Conservation (phyloP, 2,113 vertebrate species). For the Oreotrochilus melanogaster region DNA sequence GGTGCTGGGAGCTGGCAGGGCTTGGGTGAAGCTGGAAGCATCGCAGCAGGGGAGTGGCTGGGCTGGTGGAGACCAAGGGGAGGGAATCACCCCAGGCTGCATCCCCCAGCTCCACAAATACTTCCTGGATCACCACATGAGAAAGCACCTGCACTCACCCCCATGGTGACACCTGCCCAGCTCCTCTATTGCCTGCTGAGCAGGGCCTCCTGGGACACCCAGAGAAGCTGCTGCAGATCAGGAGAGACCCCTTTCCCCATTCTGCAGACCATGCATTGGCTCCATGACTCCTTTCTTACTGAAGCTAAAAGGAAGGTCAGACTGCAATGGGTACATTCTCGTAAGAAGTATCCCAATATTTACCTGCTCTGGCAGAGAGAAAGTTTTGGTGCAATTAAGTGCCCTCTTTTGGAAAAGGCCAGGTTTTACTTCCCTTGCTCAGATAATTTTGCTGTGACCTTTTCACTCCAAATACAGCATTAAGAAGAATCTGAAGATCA, state of each 20-base stretch:
- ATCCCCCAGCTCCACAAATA: not conserved
- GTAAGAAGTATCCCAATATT: not conserved
- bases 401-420: not conserved
- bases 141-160: not conserved
- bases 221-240: not conserved
- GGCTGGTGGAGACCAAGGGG: not conserved
- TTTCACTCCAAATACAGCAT: not conserved
- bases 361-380: not conserved
- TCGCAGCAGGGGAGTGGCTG: not conserved
- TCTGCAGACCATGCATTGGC: not conserved
- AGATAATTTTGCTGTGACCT: not conserved
- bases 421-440: not conserved
- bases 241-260: not conserved
- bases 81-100: not conserved
- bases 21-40: not conserved
- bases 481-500: not conserved
- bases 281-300: not conserved
- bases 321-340: not conserved
- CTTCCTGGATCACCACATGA: not conserved
- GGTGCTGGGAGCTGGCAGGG: fast-evolving
- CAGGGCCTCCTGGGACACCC: not conserved
- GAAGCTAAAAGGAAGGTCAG: not conserved
- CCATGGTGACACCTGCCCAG: not conserved
- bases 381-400: not conserved
- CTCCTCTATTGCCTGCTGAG: not conserved